Conservation (phyloP, 2,888 invertebrate genomes). For the Branchellion lobata region DNA sequence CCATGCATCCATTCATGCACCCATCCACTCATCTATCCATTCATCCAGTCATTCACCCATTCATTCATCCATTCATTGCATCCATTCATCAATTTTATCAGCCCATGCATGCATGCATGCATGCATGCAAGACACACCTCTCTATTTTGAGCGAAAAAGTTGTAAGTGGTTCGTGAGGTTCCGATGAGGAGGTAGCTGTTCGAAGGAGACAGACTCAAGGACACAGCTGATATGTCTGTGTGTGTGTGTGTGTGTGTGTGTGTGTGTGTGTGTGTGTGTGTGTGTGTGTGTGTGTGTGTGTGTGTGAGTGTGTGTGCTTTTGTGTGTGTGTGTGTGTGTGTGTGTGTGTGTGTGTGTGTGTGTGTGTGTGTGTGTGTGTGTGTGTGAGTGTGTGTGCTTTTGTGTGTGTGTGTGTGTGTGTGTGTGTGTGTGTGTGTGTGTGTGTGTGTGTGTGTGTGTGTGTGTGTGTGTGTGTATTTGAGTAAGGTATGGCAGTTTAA, state of each 20-base stretch:
- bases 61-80: too few species aligned
- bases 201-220: neutral
- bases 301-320: neutral
- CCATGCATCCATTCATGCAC: too few species aligned
- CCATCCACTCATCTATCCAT: too few species aligned
- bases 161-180: conserved; percentile 1
- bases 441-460: too few species aligned
- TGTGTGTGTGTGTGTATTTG: neutral
- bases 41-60: too few species aligned
- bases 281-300: neutral
- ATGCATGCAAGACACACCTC: neutral
- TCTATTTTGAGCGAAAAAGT: neutral
- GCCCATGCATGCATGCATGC: too few species aligned
- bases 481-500: too few species aligned
- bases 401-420: too few species aligned
- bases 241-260: neutral
- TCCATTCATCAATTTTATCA: too few species aligned
- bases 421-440: too few species aligned
- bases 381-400: too few species aligned
- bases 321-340: neutral
- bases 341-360: neutral
- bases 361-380: too few species aligned
- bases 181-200: conserved; percentile 4
- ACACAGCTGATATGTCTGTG: conserved; percentile 3
- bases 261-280: conserved; percentile 19